Evolutionary conservation across 2,888 invertebrate genomes (phyloP).

Genomic region (Diarsia rubi): DNA sequence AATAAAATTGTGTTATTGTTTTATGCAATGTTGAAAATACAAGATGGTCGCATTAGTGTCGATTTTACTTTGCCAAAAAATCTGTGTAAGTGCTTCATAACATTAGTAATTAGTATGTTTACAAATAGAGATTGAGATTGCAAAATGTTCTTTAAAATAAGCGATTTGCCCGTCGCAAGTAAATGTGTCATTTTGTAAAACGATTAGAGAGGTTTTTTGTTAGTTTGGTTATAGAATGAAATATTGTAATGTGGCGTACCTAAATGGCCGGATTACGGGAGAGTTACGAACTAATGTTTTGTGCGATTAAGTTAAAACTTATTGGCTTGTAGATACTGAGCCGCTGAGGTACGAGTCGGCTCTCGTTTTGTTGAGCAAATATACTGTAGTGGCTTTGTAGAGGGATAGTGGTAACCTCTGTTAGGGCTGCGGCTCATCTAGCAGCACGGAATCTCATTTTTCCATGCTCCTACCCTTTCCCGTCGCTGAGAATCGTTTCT

Average conservation of each 20-base stretch:
- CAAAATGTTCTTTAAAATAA: not conserved
- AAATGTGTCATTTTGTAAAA: conserved; percentile 5
- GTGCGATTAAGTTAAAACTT: conserved; percentile 12
- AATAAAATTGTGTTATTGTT: not conserved
- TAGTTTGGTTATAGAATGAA: conserved; percentile 16
- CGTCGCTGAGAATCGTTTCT: too few relatives aligned
- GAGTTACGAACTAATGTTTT: conserved; percentile 8
- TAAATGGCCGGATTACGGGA: not conserved
- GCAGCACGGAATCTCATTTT: not conserved
- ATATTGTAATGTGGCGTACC: not conserved
- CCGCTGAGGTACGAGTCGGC: not conserved
- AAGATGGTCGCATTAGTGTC: not conserved
- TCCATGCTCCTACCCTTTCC: too few relatives aligned
- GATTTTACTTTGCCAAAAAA: not conserved
- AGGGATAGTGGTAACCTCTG: not conserved
- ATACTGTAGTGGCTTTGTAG: not conserved
- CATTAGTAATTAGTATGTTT: not conserved
- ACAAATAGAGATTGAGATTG: not conserved
- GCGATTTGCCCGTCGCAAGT: not conserved
- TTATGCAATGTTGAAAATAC: not conserved
- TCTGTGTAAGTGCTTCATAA: not conserved
- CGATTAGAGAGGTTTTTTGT: not conserved
- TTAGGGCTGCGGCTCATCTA: not conserved
- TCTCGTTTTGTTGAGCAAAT: not conserved
- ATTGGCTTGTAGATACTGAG: not conserved